Evolutionary conservation across 64 coral and sea anemone genomes (phyloP).

Genomic region (Montipora foliosa): DNA sequence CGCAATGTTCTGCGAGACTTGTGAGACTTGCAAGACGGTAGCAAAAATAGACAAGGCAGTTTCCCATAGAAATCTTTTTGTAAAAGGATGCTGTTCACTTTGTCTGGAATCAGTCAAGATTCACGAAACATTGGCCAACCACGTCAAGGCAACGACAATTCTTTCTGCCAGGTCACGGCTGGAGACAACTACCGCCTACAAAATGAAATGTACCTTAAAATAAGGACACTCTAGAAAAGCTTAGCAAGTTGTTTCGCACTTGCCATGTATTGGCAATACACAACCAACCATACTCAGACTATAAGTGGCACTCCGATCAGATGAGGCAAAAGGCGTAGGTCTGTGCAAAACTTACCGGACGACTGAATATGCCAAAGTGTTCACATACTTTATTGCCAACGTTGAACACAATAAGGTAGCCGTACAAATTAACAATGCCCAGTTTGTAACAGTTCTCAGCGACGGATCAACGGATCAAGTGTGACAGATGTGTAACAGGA

Average conservation of each 20-base stretch:
- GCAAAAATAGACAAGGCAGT: too few species aligned
- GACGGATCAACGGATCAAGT: conserved; percentile 31
- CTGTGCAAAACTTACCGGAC: conserved; percentile 7
- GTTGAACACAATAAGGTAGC: conserved; percentile 2
- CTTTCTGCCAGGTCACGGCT: too few species aligned
- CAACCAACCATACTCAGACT: not conserved
- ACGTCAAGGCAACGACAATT: not conserved
- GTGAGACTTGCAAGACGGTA: too few species aligned
- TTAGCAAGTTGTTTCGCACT: conserved; percentile 23
- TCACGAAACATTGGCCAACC: too few species aligned
- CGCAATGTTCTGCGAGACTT: too few species aligned
- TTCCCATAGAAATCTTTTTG: too few species aligned
- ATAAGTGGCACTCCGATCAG: conserved; percentile 15
- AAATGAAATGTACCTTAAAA: not conserved
- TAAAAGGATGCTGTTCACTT: too few species aligned
- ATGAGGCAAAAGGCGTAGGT: conserved; percentile 5
- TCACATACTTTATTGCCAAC: conserved; percentile 12
- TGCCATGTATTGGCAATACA: conserved; percentile 19
- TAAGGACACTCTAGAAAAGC: not conserved
- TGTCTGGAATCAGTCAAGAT: too few species aligned
- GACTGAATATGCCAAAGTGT: conserved; percentile 13
- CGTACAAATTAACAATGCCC: not conserved
- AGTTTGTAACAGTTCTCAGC: conserved; percentile 1
- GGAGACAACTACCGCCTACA: not conserved
- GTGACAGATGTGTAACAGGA: conserved; percentile 35